Base-by-base conservation (phyloP, 2,113 vertebrate genomes). In the Aphyosemion australe region DNA sequence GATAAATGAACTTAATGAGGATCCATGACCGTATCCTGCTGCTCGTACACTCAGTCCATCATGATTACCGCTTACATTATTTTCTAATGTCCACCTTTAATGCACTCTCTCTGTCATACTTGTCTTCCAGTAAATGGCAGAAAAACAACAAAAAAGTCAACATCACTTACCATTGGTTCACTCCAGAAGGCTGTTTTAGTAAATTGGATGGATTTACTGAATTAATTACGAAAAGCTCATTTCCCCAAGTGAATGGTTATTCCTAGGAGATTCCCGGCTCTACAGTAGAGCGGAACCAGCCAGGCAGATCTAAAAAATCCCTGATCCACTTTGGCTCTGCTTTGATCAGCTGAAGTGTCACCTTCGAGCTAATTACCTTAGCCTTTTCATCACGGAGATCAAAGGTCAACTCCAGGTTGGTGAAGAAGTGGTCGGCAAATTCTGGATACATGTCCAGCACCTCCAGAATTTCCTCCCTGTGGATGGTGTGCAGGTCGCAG, bases 381-480 rank as follows among this genome's bases (percentile, higher is more conserved):
- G 91, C 55, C 14, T 85, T 94, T 72, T 98, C 96, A 60, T 98
- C 95, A 51, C 97, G 93, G n/a, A 99, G 93, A 86, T 99, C 96
- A 79, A 99, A 99, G 51, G 97, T 99, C 76, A 99, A 83, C 85
- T 99, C 97, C 74, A 99, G 88, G 82, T 98, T 99, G 21, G 94
- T 95, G 59, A 98, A 92, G 78, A 99, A 99, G 65, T 95, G 93
- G 85, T 99, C 97, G 0, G 96, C 95, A 79, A 99, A 99, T 85
- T 99, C 97, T 0, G 97, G 97, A 52, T 99, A 99, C 97, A 98
- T 99, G 82, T 99, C 97, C 86, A 99, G 90, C 80, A 99, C 97
- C 81, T 99, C 97, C 67, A 97, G 71, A 1, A 99, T 91, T 65
- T 99, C 96, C 80, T 97, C 97, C 80, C 97, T 86, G 78, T 96